Base-by-base conservation (phyloP, 2,888 invertebrate genomes). In the Cheilosia vernalis region DNA sequence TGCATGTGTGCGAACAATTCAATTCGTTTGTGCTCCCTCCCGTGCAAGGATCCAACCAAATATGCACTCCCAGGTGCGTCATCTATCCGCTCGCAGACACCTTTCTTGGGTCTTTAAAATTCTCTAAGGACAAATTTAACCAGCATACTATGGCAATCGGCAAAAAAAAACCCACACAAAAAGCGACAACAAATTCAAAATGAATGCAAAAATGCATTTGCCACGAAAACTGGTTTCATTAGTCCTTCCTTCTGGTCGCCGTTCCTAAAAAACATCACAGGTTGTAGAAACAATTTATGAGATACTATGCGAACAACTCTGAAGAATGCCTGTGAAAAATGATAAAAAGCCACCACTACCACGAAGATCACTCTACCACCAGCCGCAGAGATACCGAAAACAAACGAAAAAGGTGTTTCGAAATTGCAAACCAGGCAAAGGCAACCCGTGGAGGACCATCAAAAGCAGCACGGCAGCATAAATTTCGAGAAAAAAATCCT, bases 161-260 rank as follows among this genome's bases (percentile, higher is more conserved):
- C 66, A 37, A 44, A 58, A 51, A 13, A 51, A 58, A 74, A 51
- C 51, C 7, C 47, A 51, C 33, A 49, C 21, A 55, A 17, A 56
- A 33, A 64, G 30, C 17, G n/a, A 63, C 55, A 27, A 24, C 37
- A 4, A 56, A 55, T 33, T 51, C 55, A 24, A 64, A 84, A 53
- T 55, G 61, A 85, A 79, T 85, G 84, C 80, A 79, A 80, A 84
- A 84, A 79, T 84, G 84, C 73, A 84, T 74, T 74, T 51, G 67
- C 79, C 79, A 74, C 74, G 30, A 42, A 69, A 85, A 85, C 80
- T 61, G 80, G 84, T 85, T 85, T 80, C 76, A 85, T 85, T 85
- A 85, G 80, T 76, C 51, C 70, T 61, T 73, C 33, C 24, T 37
- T n/a, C 63, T 51, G 40, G 15, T 40, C 37, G 37, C 55, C 53